Evolutionary conservation across 2,888 invertebrate genomes (phyloP).

Genomic region (Drosophila acutilabella): DNA sequence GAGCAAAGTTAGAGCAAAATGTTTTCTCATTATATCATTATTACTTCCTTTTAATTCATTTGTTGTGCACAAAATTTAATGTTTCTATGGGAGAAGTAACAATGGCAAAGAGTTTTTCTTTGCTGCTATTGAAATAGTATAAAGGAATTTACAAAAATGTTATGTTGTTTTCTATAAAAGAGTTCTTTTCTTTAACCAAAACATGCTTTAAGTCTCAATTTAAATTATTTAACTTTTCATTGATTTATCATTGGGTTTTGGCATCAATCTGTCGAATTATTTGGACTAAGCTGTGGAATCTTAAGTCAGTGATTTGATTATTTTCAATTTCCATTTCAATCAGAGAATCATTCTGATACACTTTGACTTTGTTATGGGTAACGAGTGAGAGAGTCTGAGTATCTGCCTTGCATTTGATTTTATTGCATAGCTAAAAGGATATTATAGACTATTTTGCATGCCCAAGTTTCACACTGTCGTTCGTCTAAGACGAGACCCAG

Average conservation of each 20-base stretch:
- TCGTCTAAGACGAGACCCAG: constrained; percentile 10
- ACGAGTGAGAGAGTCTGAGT: neutral
- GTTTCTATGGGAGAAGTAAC: no score
- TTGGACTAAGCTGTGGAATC: neutral
- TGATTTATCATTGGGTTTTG: neutral
- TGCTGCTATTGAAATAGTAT: no score
- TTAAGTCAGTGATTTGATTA: constrained; percentile 1
- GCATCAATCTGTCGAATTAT: neutral
- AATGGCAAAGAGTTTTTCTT: no score
- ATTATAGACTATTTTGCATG: constrained; percentile 15
- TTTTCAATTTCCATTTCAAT: constrained; percentile 4
- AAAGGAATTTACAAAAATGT: no score
- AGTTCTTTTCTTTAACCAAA: no score
- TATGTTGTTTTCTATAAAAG: no score
- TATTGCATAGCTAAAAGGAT: constrained; percentile 24
- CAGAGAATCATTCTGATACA: constrained; percentile 2
- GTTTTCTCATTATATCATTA: no score
- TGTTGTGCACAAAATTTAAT: neutral
- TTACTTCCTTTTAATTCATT: no score
- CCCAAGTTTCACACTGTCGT: constrained; percentile 28
- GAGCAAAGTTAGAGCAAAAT: neutral
- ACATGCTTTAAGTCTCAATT: no score
- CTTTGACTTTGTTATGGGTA: constrained; percentile 2
- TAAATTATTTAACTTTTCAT: neutral
- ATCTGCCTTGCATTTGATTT: constrained; percentile 26